Base-by-base conservation (phyloP, 2,888 invertebrate genomes). In the Rapana venosa region DNA sequence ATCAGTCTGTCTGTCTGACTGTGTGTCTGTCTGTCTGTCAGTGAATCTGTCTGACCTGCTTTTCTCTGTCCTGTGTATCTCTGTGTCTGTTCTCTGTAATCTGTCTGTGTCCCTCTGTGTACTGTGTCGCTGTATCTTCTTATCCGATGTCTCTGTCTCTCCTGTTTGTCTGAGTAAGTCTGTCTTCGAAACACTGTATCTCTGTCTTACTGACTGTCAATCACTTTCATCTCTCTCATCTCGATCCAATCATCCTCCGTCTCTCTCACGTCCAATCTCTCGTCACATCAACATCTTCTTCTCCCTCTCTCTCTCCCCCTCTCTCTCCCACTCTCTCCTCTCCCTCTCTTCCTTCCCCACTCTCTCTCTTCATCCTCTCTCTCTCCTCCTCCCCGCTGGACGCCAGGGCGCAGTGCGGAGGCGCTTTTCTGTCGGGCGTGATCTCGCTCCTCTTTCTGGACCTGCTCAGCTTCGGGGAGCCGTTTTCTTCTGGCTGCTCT, bases 401-500 rank as follows among this genome's bases (percentile, higher is more conserved):
- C 70, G 47, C 4, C 2, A 47, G 47, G 4, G 47, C 4, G 17
- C 47, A 70, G n/a, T 66, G 85, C 5, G 89, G 89, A 89, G 17
- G 85, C 89, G 32, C 89, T 89, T 32, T 85, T 84, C 85, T 89
- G 89, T 35, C 74, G 85, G 35, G 85, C 32, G 77, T 89, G 15
- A 15, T 89, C 83, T 89, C 89, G 74, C 26, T 85, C 74, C 84
- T 89, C 89, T 36, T 89, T 5, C 26, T 89, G 85, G 89, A 89
- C 70, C 35, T 89, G 89, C 66, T 89, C 85, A 74, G 85, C 32
- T 89, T 89, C 35, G 89, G 89, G 35, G 89, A 89, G 74, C 70
- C 35, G 74, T 85, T 85, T 17, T 70, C 70, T 84, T 36, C 20
- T 85, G 35, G 6, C 8, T 58, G 22, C 26, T 30, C 35, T 47